Base-by-base conservation (phyloP, 2,797 vertebrate genomes). In the Rhinichthys osculus region DNA sequence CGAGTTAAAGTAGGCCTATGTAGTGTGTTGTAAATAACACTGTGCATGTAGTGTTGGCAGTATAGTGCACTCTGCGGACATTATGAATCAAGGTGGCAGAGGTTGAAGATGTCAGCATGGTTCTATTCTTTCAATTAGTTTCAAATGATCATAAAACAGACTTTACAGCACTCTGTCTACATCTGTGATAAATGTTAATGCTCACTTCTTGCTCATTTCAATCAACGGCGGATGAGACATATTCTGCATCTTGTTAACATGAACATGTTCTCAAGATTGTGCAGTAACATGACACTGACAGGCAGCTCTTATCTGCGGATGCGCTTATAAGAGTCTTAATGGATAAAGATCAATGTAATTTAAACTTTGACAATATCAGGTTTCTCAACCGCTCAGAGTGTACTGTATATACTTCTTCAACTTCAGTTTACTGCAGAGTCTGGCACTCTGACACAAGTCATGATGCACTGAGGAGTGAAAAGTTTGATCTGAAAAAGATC, bases 201-300 rank as follows among this genome's bases (percentile, higher is more conserved):
- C 38, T 77, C 64, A 40, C 62, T 59, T 13, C 13, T 10, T 44
- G 17, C 81, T 44, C 35, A 44, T 59, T 52, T 17, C 5, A 84
- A 69, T 57, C n/a, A 70, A 84, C 4, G 8, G 35, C 19, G 62
- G 17, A 78, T 16, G 40, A 38, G 23, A 54, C n/a, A 27, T 69
- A 57, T 78, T 84, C n/a, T 69, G 64, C 17, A 54, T 78, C 52
- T 70, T 67, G 64, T 81, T 81, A 70, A 81, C 64, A 47, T 69
- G 30, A 69, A 81, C 62, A 54, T 69, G 44, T 67, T 78, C 74
- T 70, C 64, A 78, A 38, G 64, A 78, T 62, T 70, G 4, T 44
- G n/a, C 54, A 47, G 76, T 71, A 85, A 85, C 38, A 59, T 21
- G 30, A 71, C 11, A 44, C 76, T 62, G 40, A 35, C 27, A 42